phyloP scores from a whole-genome alignment of 1,140 invertebrate species.

The Pemphigus obesinymphae region DNA sequence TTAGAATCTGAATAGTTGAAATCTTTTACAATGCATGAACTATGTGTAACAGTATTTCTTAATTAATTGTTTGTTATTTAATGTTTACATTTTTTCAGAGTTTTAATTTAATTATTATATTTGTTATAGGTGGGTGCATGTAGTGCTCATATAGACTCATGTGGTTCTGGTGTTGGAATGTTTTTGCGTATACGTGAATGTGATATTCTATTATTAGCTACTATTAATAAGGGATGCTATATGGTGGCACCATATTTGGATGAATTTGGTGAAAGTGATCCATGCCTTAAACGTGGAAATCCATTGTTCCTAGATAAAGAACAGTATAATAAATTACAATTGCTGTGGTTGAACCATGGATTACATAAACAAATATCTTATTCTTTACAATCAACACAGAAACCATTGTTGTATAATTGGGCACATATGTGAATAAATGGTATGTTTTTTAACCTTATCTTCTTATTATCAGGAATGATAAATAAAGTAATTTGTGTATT shows the following conservation, averaged over 20 bases:
- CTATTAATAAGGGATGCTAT: conserved; percentile 73
- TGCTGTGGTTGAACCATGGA: conserved; percentile 86
- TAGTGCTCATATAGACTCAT: conserved; percentile 80
- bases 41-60: too few species aligned
- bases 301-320: conserved; percentile 71
- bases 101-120: too few species aligned
- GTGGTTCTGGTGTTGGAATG: conserved; percentile 83
- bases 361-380: conserved; percentile 88
- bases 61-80: too few species aligned
- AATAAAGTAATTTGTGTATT: too few species aligned
- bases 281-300: conserved; percentile 87
- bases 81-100: too few species aligned
- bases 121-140: conserved; percentile 76
- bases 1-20: too few species aligned
- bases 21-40: too few species aligned
- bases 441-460: too few species aligned
- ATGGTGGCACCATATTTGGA: conserved; percentile 91
- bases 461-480: too few species aligned
- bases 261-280: conserved; percentile 96
- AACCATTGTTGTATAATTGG: too few species aligned
- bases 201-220: conserved; percentile 67
- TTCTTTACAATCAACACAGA: conserved; percentile 70
- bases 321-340: conserved; percentile 73
- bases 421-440: too few species aligned
- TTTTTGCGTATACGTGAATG: conserved; percentile 94